phyloP scores from a whole-genome alignment of 1,140 invertebrate genomes.

The Penaeus chinensis region DNA sequence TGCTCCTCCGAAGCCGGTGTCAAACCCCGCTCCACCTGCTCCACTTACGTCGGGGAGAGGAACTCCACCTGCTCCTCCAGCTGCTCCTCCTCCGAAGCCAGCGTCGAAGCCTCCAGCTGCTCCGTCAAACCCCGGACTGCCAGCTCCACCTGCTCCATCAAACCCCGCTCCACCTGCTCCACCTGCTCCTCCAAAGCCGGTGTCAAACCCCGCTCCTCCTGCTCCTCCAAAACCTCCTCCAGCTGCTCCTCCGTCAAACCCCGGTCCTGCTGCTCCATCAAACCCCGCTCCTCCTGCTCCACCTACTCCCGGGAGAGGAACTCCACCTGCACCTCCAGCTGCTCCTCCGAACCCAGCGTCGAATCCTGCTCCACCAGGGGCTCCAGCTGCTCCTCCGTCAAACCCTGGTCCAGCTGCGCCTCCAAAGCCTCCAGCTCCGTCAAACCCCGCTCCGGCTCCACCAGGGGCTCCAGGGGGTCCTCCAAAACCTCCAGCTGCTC shows the following conservation, averaged over 20 bases:
- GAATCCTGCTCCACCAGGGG: not conserved
- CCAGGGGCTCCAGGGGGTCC: not conserved
- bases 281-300: not conserved
- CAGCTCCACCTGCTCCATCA: not conserved
- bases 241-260: constrained; percentile 11
- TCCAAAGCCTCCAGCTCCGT: not conserved
- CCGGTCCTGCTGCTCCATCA: not conserved
- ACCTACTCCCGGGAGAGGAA: not conserved
- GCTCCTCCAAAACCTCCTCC: not conserved
- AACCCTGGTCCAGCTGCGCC: not conserved
- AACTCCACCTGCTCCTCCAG: not conserved
- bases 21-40: not conserved
- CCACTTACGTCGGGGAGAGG: not conserved
- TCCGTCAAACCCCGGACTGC: not conserved
- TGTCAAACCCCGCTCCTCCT: not conserved
- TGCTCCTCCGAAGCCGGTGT: not conserved
- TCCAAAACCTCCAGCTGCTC: not conserved
- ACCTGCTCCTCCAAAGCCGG: not conserved
- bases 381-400: constrained; percentile 2
- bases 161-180: not conserved
- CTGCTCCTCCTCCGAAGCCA: not conserved
- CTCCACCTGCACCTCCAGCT: not conserved
- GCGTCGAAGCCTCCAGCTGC: not conserved
- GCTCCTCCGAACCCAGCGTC: no score
- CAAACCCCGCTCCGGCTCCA: not conserved